Percentiles rank a stretch among this genome's conserved stretches.
Evolutionary conservation across 64 coral and sea anemone species (phyloP).

Genomic region (Trachythela sp.): DNA sequence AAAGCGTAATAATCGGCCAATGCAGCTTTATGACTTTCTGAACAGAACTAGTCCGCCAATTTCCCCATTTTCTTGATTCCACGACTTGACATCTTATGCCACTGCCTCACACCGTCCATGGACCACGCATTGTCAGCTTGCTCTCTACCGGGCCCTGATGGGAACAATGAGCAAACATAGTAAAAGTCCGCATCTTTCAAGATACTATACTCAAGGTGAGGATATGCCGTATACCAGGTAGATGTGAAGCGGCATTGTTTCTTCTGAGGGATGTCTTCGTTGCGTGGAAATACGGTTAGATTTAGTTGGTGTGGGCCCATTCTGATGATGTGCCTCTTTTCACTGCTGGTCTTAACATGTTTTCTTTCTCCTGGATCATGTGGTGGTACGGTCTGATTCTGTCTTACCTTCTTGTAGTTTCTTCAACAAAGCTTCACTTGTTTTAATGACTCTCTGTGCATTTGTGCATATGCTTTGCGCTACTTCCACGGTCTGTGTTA

Average conservation of each 20-base stretch:
- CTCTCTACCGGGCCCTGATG: neutral
- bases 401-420: neutral
- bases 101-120: neutral
- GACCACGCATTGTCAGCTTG: neutral
- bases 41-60: neutral
- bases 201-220: neutral
- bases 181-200: neutral
- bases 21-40: neutral
- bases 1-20: neutral
- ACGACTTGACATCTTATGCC: neutral
- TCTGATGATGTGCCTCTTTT: neutral
- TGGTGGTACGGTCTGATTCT: neutral
- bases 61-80: neutral
- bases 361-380: neutral
- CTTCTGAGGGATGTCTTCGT: neutral
- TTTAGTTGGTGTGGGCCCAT: neutral
- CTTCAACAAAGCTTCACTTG: neutral
- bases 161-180: neutral
- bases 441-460: neutral
- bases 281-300: neutral
- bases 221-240: neutral
- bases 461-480: neutral
- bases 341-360: neutral
- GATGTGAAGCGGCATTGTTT: neutral
- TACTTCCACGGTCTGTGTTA: neutral